These are phyloP conservation scores for Sinella curviseta DNA, from an alignment of 1,140 invertebrate genomes.

Conservation along the genomic window DNA sequence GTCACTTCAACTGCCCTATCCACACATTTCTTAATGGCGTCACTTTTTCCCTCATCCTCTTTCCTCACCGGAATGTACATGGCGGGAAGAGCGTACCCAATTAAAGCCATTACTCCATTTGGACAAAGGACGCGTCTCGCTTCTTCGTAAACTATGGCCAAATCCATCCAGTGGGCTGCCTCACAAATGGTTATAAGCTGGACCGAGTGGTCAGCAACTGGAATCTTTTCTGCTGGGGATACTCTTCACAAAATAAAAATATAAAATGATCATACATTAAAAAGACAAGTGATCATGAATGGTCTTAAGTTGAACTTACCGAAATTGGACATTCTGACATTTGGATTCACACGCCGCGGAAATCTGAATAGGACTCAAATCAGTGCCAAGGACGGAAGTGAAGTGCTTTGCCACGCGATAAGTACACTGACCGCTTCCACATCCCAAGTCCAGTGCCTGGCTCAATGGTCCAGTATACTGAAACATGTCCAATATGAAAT, in stretches of 20 bases:
- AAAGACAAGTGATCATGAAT: too few species aligned
- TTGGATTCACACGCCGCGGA: conserved; percentile 49
- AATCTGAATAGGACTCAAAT: conserved; percentile 55
- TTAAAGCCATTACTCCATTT: conserved; percentile 51
- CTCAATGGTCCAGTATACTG: conserved; percentile 35
- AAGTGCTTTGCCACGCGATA: conserved; percentile 54
- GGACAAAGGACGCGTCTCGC: conserved; percentile 54
- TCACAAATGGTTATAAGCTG: conserved; percentile 56
- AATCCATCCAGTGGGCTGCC: conserved; percentile 59
- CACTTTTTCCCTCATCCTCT: not conserved
- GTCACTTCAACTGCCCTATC: not conserved
- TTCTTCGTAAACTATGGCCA: conserved; percentile 57
- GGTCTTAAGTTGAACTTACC: too few species aligned
- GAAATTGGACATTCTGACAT: not conserved
- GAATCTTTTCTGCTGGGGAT: conserved; percentile 49
- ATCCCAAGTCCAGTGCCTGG: conserved; percentile 30
- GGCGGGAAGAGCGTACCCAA: not conserved
- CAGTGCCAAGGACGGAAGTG: conserved; percentile 54
- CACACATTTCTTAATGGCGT: not conserved
- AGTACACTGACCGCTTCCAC: conserved; percentile 58
- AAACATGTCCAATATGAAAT: not conserved
- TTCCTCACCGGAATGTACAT: not conserved
- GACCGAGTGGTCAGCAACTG: conserved; percentile 53
- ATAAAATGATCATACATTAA: not conserved
- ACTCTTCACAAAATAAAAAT: conserved; percentile 29